These are phyloP conservation scores for Enteromius trimaculatus DNA, from an alignment of 2,797 vertebrate genomes.

Conservation along the genomic window DNA sequence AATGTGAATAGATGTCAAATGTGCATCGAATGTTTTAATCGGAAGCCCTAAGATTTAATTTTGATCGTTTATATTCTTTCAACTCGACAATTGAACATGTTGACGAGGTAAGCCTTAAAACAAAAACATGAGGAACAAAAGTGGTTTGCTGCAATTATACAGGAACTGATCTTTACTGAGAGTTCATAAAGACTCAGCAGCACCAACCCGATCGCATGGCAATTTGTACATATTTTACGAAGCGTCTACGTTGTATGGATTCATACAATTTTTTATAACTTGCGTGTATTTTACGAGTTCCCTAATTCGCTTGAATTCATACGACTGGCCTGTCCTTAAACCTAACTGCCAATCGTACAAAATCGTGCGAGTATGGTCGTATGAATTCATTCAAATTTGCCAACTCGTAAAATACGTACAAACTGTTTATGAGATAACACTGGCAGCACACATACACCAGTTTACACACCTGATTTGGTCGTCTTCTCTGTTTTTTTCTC, in stretches of 20 bases:
- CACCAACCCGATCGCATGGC: neutral
- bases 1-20: too few relatives aligned
- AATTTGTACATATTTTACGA: too few relatives aligned
- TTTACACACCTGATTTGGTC: slow-evolving; percentile 65
- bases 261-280: too few relatives aligned
- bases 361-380: too few relatives aligned
- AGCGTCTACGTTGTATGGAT: too few relatives aligned
- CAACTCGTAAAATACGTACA: too few relatives aligned
- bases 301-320: too few relatives aligned
- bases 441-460: neutral
- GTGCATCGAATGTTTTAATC: neutral
- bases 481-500: slow-evolving; percentile 64
- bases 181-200: neutral
- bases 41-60: neutral
- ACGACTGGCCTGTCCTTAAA: too few relatives aligned
- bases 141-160: neutral
- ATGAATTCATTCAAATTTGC: too few relatives aligned
- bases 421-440: too few relatives aligned
- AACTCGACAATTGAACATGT: neutral
- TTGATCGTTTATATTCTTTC: neutral
- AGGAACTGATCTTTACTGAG: neutral
- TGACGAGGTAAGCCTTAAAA: neutral
- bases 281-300: too few relatives aligned
- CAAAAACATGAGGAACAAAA: neutral
- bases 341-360: too few relatives aligned